These are phyloP conservation scores for Prunella fulvescens DNA, from an alignment of 2,113 vertebrate species.

Conservation along the genomic window DNA sequence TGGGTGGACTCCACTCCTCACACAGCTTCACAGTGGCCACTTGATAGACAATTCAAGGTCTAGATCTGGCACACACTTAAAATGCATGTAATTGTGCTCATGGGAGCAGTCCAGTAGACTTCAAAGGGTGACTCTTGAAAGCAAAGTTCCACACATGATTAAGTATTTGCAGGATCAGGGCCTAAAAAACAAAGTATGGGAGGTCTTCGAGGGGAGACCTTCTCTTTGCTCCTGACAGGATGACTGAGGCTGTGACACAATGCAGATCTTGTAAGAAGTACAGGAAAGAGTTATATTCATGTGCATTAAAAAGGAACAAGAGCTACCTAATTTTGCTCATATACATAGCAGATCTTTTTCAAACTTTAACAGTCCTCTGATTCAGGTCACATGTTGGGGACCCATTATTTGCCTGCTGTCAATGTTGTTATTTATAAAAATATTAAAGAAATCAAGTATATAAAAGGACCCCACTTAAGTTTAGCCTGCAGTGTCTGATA, in stretches of 20 bases:
- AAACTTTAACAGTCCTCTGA: background rate
- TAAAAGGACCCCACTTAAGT: background rate
- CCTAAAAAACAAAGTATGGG: background rate
- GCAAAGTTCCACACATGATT: background rate
- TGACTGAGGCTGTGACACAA: background rate
- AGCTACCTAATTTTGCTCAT: background rate
- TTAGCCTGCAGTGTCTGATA: background rate
- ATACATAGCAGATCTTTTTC: background rate
- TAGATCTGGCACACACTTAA: background rate
- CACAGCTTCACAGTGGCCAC: background rate
- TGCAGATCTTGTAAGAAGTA: background rate
- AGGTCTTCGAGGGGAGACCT: background rate
- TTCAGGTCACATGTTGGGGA: background rate
- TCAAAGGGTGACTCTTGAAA: conserved; percentile 13
- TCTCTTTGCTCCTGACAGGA: background rate
- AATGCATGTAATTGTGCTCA: background rate
- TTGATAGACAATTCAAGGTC: background rate
- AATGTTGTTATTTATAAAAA: background rate
- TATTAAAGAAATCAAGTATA: background rate
- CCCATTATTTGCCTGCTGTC: background rate
- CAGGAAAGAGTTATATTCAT: background rate
- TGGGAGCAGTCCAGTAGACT: background rate
- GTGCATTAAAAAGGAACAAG: background rate
- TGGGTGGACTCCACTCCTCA: background rate
- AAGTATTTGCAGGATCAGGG: conserved; percentile 5